phyloP scores from a whole-genome alignment of 1,140 invertebrate genomes.

The Dreissena rostriformis region DNA sequence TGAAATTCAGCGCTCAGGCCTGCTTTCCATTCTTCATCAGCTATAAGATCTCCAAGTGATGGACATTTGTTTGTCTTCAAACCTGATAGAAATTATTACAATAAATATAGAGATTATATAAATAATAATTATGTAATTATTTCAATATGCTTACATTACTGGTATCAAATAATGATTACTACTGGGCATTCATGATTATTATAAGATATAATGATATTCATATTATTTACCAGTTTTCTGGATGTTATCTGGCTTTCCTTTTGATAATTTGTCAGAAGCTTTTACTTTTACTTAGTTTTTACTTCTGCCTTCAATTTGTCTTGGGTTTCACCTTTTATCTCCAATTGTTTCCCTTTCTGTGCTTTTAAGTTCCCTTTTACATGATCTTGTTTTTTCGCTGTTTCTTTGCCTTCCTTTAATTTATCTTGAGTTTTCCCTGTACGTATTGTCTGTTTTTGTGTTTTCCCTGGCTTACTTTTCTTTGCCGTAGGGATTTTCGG shows the following conservation, averaged over 20 bases:
- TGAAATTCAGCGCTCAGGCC: constrained; percentile 25
- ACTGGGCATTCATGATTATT: neutral
- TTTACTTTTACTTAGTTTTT: neutral
- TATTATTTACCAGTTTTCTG: neutral
- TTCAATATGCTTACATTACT: neutral
- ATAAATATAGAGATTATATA: too few species aligned
- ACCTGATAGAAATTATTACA: neutral
- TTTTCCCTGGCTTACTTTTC: too few species aligned
- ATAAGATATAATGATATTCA: too few species aligned
- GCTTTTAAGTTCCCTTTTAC: neutral
- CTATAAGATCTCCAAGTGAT: constrained; percentile 2
- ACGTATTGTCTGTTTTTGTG: too few species aligned
- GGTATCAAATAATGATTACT: neutral
- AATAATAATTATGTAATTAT: neutral
- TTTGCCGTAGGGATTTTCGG: too few species aligned
- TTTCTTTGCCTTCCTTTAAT: neutral
- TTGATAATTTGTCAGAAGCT: neutral
- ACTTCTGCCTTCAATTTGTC: too few species aligned
- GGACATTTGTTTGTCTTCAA: neutral
- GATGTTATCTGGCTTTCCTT: neutral
- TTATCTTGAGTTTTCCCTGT: too few species aligned
- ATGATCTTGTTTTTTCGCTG: neutral
- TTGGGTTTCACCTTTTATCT: neutral
- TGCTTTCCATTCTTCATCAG: constrained; percentile 24
- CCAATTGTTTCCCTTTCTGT: neutral